Percentiles rank a stretch among this genome's conserved stretches.
Evolutionary conservation across 2,113 vertebrate species (phyloP).

Genomic region (Azemiops feae): DNA sequence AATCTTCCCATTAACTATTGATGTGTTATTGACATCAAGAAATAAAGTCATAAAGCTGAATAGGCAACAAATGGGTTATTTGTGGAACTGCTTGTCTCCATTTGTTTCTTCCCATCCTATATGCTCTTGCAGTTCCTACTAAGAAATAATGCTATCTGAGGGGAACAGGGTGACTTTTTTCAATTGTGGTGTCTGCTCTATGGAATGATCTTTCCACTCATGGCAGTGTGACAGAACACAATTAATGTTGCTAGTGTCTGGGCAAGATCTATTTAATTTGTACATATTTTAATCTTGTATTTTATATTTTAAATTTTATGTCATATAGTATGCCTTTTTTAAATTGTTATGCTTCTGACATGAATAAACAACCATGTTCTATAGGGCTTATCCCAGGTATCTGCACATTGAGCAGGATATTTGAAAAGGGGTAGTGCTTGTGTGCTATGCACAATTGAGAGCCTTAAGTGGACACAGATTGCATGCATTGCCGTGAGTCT

Average conservation of each 20-base stretch:
- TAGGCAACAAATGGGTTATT: neutral
- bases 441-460: neutral
- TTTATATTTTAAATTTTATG: neutral
- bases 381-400: no score
- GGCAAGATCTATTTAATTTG: neutral
- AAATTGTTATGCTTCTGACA: neutral
- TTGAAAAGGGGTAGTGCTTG: neutral
- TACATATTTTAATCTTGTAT: neutral
- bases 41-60: neutral
- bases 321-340: neutral
- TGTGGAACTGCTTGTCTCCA: neutral
- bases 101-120: neutral
- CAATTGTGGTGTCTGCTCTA: neutral
- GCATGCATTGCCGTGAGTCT: neutral
- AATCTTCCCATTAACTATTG: neutral
- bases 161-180: neutral
- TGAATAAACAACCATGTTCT: neutral
- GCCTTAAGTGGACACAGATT: neutral
- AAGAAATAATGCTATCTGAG: neutral
- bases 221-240: neutral
- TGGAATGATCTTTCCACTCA: neutral
- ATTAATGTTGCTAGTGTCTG: neutral
- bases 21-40: neutral
- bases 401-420: neutral
- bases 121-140: neutral